Conservation (phyloP, 2,888 invertebrate genomes). For the Drosophila siamana region DNA sequence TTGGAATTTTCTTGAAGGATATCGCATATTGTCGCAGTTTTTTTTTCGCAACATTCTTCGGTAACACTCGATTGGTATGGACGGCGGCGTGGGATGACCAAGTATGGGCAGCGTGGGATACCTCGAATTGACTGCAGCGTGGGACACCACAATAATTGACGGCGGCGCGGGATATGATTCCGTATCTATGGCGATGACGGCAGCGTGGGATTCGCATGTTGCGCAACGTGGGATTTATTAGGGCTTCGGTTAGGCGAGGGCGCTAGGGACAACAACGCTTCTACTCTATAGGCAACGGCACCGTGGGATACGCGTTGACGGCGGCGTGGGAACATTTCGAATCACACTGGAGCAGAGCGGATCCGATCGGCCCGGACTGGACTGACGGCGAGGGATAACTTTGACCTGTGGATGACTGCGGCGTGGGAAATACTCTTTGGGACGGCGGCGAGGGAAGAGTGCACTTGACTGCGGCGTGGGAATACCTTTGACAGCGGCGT, state of each 20-base stretch:
- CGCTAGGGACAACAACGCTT: slow-evolving; percentile 52
- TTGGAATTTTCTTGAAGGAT: slow-evolving; percentile 35
- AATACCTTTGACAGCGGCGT: slow-evolving; percentile 55
- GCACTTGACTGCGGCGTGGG: slow-evolving; percentile 36
- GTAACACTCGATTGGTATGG: slow-evolving; percentile 14
- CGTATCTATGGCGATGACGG: slow-evolving; percentile 33
- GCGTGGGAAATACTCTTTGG: slow-evolving; percentile 23
- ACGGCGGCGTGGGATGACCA: slow-evolving; percentile 29
- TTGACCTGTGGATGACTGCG: slow-evolving; percentile 19
- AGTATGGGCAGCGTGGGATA: slow-evolving; percentile 43
- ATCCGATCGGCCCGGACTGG: neutral
- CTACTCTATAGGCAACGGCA: slow-evolving; percentile 29
- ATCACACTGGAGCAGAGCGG: neutral
- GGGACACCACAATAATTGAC: slow-evolving; percentile 47
- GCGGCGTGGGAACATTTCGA: slow-evolving; percentile 30
- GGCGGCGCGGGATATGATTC: slow-evolving; percentile 60
- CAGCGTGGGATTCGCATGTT: slow-evolving; percentile 43
- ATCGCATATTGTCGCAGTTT: slow-evolving; percentile 14
- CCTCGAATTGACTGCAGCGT: slow-evolving; percentile 47
- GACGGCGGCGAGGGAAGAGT: slow-evolving; percentile 34
- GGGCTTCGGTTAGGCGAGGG: slow-evolving; percentile 73
- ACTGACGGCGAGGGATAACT: slow-evolving; percentile 27
- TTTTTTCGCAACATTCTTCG: slow-evolving; percentile 23
- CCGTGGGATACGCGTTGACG: slow-evolving; percentile 43
- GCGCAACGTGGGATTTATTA: slow-evolving; percentile 66